A percentile compares a stretch with the other conserved stretches of the same genome.
phyloP scores from a whole-genome alignment of 1,140 invertebrate genomes.

The Tetramorium simillimum region DNA sequence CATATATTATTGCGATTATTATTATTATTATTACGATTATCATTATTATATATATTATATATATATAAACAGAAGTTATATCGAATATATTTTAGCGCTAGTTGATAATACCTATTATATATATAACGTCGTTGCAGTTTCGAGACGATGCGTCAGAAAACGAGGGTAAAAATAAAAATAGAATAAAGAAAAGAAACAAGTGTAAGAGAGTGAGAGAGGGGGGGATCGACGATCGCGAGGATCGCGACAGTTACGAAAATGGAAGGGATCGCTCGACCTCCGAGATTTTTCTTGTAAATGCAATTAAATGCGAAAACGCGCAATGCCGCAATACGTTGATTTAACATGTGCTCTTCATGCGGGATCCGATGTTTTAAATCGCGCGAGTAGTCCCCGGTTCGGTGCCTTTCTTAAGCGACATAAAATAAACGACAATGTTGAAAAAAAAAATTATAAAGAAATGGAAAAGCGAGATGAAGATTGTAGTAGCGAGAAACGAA shows the following conservation, averaged over 20 bases:
- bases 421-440: conserved; percentile 75
- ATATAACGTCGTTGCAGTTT: conserved; percentile 83
- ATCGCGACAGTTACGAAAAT: conserved; percentile 20
- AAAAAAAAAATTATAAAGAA: conserved; percentile 65
- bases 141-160: conserved; percentile 80
- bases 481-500: conserved; percentile 33
- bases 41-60: conserved; percentile 80
- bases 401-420: conserved; percentile 84
- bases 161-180: conserved; percentile 63
- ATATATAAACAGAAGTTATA: conserved; percentile 85
- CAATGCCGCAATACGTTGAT: conserved; percentile 68
- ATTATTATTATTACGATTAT: conserved; percentile 76
- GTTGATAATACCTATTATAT: conserved; percentile 83
- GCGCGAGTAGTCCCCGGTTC: conserved; percentile 82
- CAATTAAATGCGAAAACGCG: conserved; percentile 58
- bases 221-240: conserved; percentile 20
- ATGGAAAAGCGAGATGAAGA: conserved; percentile 42
- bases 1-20: conserved; percentile 73
- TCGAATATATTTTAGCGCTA: conserved; percentile 85
- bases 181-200: conserved; percentile 16
- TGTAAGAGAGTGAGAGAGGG: background rate
- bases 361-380: conserved; percentile 77
- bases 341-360: conserved; percentile 77
- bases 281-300: conserved; percentile 78
- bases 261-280: conserved; percentile 34